A percentile compares a stretch with the other conserved stretches of the same genome.
phyloP scores from a whole-genome alignment of 92 coral and sea anemone genomes.

The Actinostola sp. region DNA sequence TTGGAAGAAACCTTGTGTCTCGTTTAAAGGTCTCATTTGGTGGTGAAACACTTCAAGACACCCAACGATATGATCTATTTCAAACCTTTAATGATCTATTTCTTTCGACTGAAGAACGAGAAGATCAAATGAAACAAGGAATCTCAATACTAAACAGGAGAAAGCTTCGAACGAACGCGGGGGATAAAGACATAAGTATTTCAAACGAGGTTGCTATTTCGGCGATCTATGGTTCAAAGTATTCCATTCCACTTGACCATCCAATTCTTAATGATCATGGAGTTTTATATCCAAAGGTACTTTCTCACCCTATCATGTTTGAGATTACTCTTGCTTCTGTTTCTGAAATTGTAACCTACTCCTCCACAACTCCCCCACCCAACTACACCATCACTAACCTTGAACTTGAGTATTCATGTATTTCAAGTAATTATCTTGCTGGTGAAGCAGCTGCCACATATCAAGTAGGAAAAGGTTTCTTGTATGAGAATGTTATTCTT shows the following conservation, averaged over 20 bases:
- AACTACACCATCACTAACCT: constrained; percentile 37
- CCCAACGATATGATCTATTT: constrained; percentile 35
- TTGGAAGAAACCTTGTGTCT: constrained; percentile 41
- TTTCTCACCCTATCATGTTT: constrained; percentile 39
- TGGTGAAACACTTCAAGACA: constrained; percentile 38
- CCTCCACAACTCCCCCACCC: constrained; percentile 14
- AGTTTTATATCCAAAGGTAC: constrained; percentile 35
- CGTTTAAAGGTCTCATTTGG: constrained; percentile 29
- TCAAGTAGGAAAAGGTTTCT: constrained; percentile 37
- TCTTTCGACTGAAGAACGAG: constrained; percentile 3
- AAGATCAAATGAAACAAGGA: constrained; percentile 11
- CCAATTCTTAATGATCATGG: constrained; percentile 51
- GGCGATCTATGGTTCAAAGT: neutral
- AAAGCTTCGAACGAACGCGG: constrained; percentile 16
- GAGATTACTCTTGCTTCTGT: constrained; percentile 52
- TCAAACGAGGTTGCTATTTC: constrained; percentile 28
- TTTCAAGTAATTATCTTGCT: constrained; percentile 43
- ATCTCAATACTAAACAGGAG: constrained; percentile 32
- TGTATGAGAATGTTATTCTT: constrained; percentile 46
- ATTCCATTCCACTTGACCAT: constrained; percentile 26
- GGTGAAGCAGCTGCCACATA: constrained; percentile 27
- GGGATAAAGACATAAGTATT: constrained; percentile 18
- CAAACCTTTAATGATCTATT: constrained; percentile 38
- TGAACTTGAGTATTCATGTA: constrained; percentile 46
- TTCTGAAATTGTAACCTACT: constrained; percentile 25